Evolutionary conservation across 2,888 invertebrate species (phyloP), one percentile per base, ranked within the genome.

Genomic region (Adelognathus sp.): DNA sequence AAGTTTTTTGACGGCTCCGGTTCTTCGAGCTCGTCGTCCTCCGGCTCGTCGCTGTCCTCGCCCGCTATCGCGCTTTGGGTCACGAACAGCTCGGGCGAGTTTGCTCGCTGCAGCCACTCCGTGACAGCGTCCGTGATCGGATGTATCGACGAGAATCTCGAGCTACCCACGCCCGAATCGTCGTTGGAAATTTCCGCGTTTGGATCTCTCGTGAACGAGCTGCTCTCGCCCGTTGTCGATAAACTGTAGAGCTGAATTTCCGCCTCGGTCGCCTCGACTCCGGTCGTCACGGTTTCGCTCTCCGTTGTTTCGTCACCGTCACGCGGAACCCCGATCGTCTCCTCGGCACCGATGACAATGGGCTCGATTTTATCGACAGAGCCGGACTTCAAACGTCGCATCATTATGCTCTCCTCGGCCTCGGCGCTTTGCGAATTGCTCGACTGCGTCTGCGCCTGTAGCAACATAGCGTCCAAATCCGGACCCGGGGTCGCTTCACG

Each of bases 91-190:
- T 92, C 90, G 1, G 91, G 90, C 16, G 90, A 90, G 66, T 90
- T 90, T 7, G 88, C 89, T 27, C 88, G 86, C 9, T 91, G 90
- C 82, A 94, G 92, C 94, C 94, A 94, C 69, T 93, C 92, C 58
- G 92, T 93, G 0, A 94, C 94, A 0, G 94, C 94, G 56, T 92
- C 91, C 2, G 94, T 94, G 72, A 94, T 93, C 9, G 94, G 93
- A 82, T 88, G 87, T 2, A 86, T 83, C 11, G 84, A 76, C 0
- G 81, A 50, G 69, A 82, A 31, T 27, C 81, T 76, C 2, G 90
- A 89, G 5, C 87, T 88, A 41, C 90, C 90, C 54, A 90, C 86
- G 0, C 88, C 89, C 0, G 90, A 89, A 64, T 90, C 90, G 18
- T 90, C 89, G 58, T 88, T 87, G 1, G 84, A 85, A 3, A 74